A percentile compares a stretch with the other conserved stretches of the same genome.
phyloP scores from a whole-genome alignment of 2,113 vertebrate genomes.

The Ornithorhynchus anatinus region DNA sequence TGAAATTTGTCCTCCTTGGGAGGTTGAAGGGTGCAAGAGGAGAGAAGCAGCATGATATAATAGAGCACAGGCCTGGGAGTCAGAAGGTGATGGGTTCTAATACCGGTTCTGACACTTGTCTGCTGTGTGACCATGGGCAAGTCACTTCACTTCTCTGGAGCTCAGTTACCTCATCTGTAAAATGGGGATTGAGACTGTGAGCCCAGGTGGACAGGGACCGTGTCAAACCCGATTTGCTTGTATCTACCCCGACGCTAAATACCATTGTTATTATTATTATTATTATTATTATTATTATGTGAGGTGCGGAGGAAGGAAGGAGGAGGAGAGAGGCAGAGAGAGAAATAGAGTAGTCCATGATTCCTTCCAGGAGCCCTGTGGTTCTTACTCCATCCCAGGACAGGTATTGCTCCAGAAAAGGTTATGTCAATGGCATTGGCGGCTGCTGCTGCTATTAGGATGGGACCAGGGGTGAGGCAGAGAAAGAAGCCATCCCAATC shows the following conservation, averaged over 20 bases:
- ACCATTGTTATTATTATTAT: not conserved
- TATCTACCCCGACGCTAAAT: too few relatives aligned
- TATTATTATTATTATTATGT: too few relatives aligned
- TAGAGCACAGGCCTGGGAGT: too few relatives aligned
- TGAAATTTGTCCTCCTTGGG: accelerated
- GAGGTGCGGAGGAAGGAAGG: not conserved
- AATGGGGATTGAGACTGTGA: too few relatives aligned
- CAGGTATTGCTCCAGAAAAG: not conserved
- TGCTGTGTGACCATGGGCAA: too few relatives aligned
- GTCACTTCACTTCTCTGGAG: too few relatives aligned
- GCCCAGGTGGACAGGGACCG: too few relatives aligned
- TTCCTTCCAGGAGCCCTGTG: not conserved
- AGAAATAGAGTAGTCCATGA: too few relatives aligned
- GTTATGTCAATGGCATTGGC: not conserved
- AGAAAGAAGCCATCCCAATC: not conserved
- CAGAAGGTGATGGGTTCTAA: too few relatives aligned
- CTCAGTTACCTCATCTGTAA: too few relatives aligned
- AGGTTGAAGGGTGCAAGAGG: not conserved
- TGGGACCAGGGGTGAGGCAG: accelerated
- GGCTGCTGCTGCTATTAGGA: not conserved
- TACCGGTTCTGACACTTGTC: too few relatives aligned
- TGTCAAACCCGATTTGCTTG: too few relatives aligned
- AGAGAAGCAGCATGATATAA: not conserved
- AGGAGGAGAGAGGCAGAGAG: accelerated
- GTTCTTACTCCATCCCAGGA: not conserved